Base-by-base conservation (phyloP, 2,797 vertebrate species). In the Darevskia nairensis region DNA sequence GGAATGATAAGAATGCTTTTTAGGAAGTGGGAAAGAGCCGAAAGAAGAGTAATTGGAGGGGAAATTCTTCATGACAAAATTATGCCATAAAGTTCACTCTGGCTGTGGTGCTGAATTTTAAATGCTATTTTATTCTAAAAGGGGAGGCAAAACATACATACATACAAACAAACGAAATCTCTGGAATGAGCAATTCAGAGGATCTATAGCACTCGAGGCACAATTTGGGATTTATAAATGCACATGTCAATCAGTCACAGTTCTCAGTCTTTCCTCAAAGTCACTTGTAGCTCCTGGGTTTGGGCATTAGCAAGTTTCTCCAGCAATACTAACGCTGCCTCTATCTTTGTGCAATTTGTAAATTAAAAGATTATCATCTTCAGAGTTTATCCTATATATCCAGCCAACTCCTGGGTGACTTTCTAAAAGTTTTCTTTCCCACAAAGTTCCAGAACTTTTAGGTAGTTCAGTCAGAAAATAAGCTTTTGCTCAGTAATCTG, bases 111-210 rank as follows among this genome's bases (percentile, higher is more conserved):
- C 29, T 89, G 86, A 91, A 82, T 89, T 50, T 55, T 85, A 66
- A 92, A 90, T 89, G 9, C 19, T 50, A 46, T 78, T 68, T 79
- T 50, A 6, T 41, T 84, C 3, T 86, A 64, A 89, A 89, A 84
- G 9, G 82, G 39, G 50, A 55, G 50, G 50, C 50, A 92, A 80
- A 15, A 59, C 46, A 55, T 55, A 55, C 15, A 35, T 35, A 74
- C 71, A 91, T 76, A 78, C 19, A 80, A 55, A 86, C 15, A 72
- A 50, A 10, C 1, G 19, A 76, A 75, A 55, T 32, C 9, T 55
- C 25, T 55, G 71, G 46, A 86, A 88, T 84, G 72, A 76, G 7
- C 90, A 91, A 46, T 87, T 68, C 4, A 32, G 23, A 2, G 3
- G 59, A 72, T 84, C 19, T 93, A 75, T 77, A 55, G 72, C 88